These are phyloP conservation scores for Mesoclemmys tuberculata DNA, from an alignment of 2,113 vertebrate species.

Conservation along the genomic window DNA sequence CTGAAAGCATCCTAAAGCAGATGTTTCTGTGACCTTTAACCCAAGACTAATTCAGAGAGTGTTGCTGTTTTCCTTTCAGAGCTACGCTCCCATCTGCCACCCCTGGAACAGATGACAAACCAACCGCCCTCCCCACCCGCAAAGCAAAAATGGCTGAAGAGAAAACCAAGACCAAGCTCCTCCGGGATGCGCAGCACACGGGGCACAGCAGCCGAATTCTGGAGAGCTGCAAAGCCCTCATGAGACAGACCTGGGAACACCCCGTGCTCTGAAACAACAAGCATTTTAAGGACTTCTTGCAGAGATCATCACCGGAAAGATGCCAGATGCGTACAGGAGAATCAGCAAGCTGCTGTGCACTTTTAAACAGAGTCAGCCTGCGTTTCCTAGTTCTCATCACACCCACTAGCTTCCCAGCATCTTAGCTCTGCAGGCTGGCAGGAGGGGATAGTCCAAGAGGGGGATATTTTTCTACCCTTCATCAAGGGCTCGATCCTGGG, in stretches of 20 bases:
- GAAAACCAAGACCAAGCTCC: not conserved
- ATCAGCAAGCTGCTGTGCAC: not conserved
- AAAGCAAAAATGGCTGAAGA: not conserved
- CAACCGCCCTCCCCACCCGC: not conserved
- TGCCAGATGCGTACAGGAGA: not conserved
- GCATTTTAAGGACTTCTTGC: not conserved
- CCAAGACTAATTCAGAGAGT: slow-evolving; percentile 84
- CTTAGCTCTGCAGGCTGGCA: not conserved
- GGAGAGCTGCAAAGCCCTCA: not conserved
- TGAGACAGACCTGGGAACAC: not conserved
- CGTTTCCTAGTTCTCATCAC: not conserved
- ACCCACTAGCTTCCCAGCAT: not conserved
- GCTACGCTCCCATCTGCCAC: slow-evolving; percentile 92
- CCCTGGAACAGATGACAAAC: slow-evolving; percentile 64
- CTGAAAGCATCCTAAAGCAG: slow-evolving; percentile 84
- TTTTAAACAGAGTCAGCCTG: not conserved
- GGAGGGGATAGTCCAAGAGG: not conserved
- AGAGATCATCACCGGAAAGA: not conserved
- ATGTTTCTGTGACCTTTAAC: slow-evolving; percentile 93
- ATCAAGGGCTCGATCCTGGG: not conserved
- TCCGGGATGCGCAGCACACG: not conserved
- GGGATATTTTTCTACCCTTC: not conserved
- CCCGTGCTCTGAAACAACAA: not conserved
- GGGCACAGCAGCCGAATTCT: not conserved
- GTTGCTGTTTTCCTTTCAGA: slow-evolving; percentile 83